These are phyloP conservation scores for Acheta domesticus DNA, from an alignment of 2,888 invertebrate species.

Conservation along the genomic window DNA sequence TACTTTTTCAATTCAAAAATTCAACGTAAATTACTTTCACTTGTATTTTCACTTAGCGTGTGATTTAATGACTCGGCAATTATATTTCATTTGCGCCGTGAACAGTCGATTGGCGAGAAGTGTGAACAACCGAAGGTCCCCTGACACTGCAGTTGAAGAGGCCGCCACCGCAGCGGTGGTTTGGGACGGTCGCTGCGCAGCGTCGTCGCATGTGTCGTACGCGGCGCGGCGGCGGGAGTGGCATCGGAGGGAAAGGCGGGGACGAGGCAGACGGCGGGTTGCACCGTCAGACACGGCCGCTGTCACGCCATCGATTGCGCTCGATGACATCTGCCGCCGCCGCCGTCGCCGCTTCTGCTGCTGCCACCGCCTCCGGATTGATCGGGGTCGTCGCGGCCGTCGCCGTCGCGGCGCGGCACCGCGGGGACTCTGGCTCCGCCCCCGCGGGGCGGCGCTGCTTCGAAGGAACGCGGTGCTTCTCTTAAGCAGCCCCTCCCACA, in stretches of 20 bases:
- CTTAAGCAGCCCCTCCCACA: too few relatives aligned
- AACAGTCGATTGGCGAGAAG: too few relatives aligned
- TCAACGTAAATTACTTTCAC: too few relatives aligned
- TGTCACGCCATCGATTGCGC: conserved; percentile 18
- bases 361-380: not conserved
- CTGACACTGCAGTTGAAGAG: too few relatives aligned
- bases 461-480: not conserved
- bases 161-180: not conserved
- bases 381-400: not conserved
- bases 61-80: too few relatives aligned
- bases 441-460: too few relatives aligned
- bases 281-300: conserved; percentile 18
- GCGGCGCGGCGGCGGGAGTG: not conserved
- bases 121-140: too few relatives aligned
- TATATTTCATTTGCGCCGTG: too few relatives aligned
- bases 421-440: not conserved
- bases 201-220: not conserved
- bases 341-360: not conserved
- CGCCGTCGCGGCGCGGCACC: not conserved
- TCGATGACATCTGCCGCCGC: not conserved
- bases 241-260: not conserved
- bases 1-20: too few relatives aligned
- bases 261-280: not conserved
- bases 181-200: not conserved
- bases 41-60: too few relatives aligned